Evolutionary conservation across 2,113 vertebrate species (phyloP), one percentile per base, ranked within the genome.

Genomic region (Xyliphius kryptos): DNA sequence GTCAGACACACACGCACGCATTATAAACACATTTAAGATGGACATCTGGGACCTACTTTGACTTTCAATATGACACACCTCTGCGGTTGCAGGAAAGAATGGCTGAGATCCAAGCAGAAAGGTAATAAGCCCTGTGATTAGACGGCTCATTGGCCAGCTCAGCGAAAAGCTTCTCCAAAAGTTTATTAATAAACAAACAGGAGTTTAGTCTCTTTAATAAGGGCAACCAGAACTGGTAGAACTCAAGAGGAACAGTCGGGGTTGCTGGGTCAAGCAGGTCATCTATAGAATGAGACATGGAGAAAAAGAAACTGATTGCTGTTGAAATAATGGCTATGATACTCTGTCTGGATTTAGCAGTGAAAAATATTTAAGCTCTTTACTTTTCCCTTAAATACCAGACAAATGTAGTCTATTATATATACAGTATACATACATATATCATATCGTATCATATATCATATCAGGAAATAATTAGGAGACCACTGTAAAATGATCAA

Each of bases 181-280:
- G 72, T 32, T 83, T 75, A 67, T 91, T 89, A 0, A 91, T 82
- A 54, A 97, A 95, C n/a, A 75, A 53, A 4, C 68, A 78, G 0
- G 88, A 88, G 64, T 89, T 89, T 40, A 97, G 82, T 38, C 81
- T 74, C 76, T 87, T 90, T 49, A 97, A 79, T 58, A 97, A 81
- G 3, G 91, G 93, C 62, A 94, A 89, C 95, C 95, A 98, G 65
- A 97, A 92, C n/a, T 81, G 83, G 69, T 91, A 87, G 73, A 97
- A 88, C 0, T 67, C 40, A 13, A 74, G 82, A 64, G 92, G 89
- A 50, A 97, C 72, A 38, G 68, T 73, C 1, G 82, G 84, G 6
- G 69, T 14, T 0, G 63, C 40, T 4, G 36, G 53, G 14, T 49
- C 37, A 1, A 19, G 21, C 1, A 19, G 41, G 61, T 73, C 64